Percentiles rank a stretch among this genome's conserved stretches.
Conservation (phyloP, 2,888 invertebrate genomes). For the Drosophila antonietae region DNA sequence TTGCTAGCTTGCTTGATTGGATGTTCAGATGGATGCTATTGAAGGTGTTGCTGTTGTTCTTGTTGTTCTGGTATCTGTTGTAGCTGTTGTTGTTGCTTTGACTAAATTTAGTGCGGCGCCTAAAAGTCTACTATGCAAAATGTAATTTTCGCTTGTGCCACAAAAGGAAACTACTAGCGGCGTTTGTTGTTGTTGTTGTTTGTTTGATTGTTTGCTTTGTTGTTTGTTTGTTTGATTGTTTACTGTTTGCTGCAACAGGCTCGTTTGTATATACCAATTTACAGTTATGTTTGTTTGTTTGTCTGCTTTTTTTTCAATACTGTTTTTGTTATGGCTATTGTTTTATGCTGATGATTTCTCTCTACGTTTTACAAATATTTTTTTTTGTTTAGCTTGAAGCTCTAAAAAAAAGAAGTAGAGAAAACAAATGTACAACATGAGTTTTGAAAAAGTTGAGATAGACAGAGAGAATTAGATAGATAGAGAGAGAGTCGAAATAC, state of each 20-base stretch:
- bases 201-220: conserved; percentile 23
- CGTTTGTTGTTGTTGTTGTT: conserved; percentile 28
- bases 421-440: conserved; percentile 79
- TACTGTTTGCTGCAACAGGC: conserved; percentile 54
- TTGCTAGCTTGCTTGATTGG: conserved; percentile 49
- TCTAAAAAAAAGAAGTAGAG: conserved; percentile 69
- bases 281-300: conserved; percentile 59
- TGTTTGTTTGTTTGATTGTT: conserved; percentile 28
- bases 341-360: conserved; percentile 36
- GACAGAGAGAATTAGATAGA: conserved; percentile 8
- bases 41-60: conserved; percentile 34
- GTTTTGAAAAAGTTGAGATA: conserved; percentile 59
- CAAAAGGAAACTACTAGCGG: conserved; percentile 70
- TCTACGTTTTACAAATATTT: conserved; percentile 52
- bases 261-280: conserved; percentile 69
- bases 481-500: conserved; percentile 24
- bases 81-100: conserved; percentile 45
- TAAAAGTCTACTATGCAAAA: conserved; percentile 74
- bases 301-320: conserved; percentile 29
- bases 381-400: conserved; percentile 71
- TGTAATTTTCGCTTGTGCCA: conserved; percentile 67
- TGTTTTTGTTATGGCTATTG: conserved; percentile 42
- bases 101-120: conserved; percentile 68
- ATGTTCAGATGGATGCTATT: conserved; percentile 60
- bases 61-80: conserved; percentile 32